phyloP scores from a whole-genome alignment of 1,140 invertebrate genomes.

The Oncopeltus fasciatus region DNA sequence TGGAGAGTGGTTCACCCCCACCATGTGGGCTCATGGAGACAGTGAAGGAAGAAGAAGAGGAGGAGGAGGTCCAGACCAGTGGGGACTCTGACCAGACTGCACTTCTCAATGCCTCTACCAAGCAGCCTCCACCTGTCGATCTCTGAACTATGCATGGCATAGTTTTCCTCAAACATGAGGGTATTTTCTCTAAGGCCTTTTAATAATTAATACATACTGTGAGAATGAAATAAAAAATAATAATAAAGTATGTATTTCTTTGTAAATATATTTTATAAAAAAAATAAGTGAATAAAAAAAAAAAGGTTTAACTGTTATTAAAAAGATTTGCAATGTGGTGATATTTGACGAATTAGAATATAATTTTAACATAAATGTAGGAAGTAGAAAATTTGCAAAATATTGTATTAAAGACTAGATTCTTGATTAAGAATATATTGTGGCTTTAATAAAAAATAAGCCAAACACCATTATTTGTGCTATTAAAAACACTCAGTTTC shows the following conservation, averaged over 20 bases:
- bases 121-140: not conserved
- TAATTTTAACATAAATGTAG: too few species aligned
- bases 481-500: too few species aligned
- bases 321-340: too few species aligned
- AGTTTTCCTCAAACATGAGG: not conserved
- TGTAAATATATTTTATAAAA: not conserved
- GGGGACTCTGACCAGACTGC: not conserved
- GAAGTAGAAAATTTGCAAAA: too few species aligned
- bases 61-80: constrained; percentile 12
- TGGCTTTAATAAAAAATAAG: too few species aligned
- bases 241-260: not conserved
- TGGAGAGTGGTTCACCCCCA: not conserved
- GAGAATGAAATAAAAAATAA: not conserved
- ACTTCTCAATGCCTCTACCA: not conserved
- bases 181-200: not conserved
- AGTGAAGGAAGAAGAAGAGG: constrained; percentile 24
- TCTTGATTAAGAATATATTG: too few species aligned
- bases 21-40: constrained; percentile 22
- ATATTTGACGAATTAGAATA: too few species aligned
- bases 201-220: not conserved
- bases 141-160: not conserved
- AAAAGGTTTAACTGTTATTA: not conserved
- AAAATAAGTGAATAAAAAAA: not conserved
- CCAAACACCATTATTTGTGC: too few species aligned
- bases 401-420: too few species aligned